Conservation (phyloP, 2,888 invertebrate genomes). For the Drosophila neonasuta region DNA sequence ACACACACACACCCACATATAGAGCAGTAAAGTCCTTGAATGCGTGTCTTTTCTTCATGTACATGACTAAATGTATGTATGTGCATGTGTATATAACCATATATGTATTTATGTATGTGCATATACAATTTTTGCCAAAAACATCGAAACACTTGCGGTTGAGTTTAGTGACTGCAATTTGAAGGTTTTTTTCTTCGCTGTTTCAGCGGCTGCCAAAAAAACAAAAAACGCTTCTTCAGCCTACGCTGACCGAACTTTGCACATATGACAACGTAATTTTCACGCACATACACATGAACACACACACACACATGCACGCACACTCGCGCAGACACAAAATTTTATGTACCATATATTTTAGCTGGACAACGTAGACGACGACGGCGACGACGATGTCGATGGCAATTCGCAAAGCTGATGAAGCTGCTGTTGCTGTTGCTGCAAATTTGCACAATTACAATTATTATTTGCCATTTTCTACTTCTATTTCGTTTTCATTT, state of each 20-base stretch:
- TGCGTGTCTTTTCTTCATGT: constrained; percentile 39
- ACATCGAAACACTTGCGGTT: background rate
- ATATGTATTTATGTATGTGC: background rate
- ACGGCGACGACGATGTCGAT: constrained; percentile 8
- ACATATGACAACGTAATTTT: constrained; percentile 76
- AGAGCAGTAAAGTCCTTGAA: constrained; percentile 45
- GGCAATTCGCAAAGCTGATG: constrained; percentile 36
- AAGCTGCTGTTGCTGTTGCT: constrained; percentile 38
- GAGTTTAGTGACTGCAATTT: constrained; percentile 25
- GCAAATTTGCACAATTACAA: constrained; percentile 51
- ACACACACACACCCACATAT: constrained; percentile 24
- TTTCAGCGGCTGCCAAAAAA: constrained; percentile 31
- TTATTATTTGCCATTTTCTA: constrained; percentile 43
- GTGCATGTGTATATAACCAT: background rate
- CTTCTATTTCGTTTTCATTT: constrained; percentile 15
- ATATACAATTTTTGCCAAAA: constrained; percentile 7
- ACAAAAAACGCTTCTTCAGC: constrained; percentile 19
- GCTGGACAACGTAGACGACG: constrained; percentile 52
- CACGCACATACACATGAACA: constrained; percentile 37
- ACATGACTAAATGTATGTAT: background rate
- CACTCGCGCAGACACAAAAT: constrained; percentile 57
- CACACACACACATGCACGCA: constrained; percentile 9
- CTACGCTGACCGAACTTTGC: constrained; percentile 59
- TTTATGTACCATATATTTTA: constrained; percentile 73
- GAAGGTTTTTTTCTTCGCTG: constrained; percentile 16